A percentile compares a stretch with the other conserved stretches of the same genome.
These are phyloP conservation scores for Theretra japonica DNA, from an alignment of 2,888 invertebrate genomes.

Conservation along the genomic window DNA sequence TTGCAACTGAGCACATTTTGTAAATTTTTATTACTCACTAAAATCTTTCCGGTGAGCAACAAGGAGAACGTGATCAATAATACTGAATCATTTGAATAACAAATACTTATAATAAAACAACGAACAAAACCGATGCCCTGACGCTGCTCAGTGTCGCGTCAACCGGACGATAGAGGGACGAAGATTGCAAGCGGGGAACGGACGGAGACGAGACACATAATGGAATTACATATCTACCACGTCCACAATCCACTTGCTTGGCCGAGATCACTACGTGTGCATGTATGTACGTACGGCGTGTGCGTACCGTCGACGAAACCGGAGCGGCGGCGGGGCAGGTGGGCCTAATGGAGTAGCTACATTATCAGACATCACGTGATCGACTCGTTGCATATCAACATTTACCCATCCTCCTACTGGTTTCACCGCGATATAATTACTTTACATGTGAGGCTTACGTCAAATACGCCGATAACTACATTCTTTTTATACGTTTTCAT, in stretches of 20 bases:
- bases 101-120: constrained; percentile 66
- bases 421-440: neutral
- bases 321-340: constrained; percentile 66
- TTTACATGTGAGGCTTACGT: neutral
- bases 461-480: neutral
- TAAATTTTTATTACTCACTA: constrained; percentile 17
- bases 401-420: neutral
- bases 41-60: constrained; percentile 54
- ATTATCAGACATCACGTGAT: constrained; percentile 68
- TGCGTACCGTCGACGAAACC: constrained; percentile 52
- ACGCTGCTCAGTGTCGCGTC: constrained; percentile 76
- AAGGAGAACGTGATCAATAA: constrained; percentile 62
- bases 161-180: constrained; percentile 70
- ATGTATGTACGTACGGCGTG: constrained; percentile 50
- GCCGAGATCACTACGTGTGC: constrained; percentile 67
- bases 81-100: constrained; percentile 70
- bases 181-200: constrained; percentile 65
- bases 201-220: constrained; percentile 75
- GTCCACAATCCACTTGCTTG: constrained; percentile 74
- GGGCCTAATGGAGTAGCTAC: constrained; percentile 60
- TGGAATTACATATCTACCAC: constrained; percentile 80
- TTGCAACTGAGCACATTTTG: neutral
- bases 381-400: constrained; percentile 49
- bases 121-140: constrained; percentile 72
- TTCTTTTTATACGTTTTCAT: neutral